These are phyloP conservation scores for Zosterops lateralis DNA, from an alignment of 2,113 vertebrate genomes.

Conservation along the genomic window DNA sequence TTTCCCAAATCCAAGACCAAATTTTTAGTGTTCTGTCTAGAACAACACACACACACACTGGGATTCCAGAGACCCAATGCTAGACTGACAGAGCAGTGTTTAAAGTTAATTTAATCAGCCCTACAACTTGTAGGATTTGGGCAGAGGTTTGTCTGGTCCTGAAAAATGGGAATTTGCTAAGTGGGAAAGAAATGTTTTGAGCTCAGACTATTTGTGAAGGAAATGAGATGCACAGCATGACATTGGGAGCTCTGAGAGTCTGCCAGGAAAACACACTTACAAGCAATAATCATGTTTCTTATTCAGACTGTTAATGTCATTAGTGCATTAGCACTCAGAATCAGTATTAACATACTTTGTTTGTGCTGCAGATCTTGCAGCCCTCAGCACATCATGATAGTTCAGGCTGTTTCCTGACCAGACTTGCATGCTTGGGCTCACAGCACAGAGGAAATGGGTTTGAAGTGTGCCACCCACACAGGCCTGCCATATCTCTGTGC, in stretches of 20 bases:
- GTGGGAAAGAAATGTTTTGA: background rate
- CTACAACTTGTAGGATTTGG: background rate
- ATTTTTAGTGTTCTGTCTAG: background rate
- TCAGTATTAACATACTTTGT: background rate
- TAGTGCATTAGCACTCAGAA: background rate
- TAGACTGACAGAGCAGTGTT: background rate
- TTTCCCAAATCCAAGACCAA: background rate
- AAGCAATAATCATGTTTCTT: background rate
- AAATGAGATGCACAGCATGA: background rate
- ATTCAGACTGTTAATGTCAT: background rate
- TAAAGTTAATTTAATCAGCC: background rate
- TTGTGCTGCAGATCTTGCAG: background rate
- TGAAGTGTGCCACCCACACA: background rate
- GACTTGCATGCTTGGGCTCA: background rate
- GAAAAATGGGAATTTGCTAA: background rate
- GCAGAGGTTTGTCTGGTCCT: background rate
- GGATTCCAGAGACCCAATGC: background rate
- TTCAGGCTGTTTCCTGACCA: background rate
- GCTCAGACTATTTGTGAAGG: background rate
- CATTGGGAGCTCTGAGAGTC: background rate
- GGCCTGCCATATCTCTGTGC: background rate
- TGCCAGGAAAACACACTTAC: background rate
- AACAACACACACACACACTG: background rate
- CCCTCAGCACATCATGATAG: background rate
- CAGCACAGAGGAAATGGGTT: background rate